Evolutionary conservation across 2,888 invertebrate genomes (phyloP), one percentile per base, ranked within the genome.

Genomic region (Zelleria hepariella): DNA sequence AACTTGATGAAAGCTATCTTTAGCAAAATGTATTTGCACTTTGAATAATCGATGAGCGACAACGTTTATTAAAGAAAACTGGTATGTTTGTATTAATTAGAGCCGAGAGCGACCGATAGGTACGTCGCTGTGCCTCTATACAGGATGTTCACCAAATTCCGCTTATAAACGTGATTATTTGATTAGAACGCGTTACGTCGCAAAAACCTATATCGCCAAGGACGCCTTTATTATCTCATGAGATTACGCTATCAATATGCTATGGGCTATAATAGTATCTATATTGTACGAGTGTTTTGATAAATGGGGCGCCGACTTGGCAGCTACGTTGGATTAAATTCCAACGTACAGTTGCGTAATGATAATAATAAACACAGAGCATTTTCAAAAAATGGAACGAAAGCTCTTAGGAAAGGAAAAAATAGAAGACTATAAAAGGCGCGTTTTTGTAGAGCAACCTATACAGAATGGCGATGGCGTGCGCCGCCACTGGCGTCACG

Each of bases 401-500:
- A 21, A 32, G 47, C 42, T 52, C 52, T 53, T 15, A 15, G 24
- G 15, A 26, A 54, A 54, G 15, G 21, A 21, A 18, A 65, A 65
- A 15, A 42, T n/a, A n/a, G n/a, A 42, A 42, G 15, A 42, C 32
- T 42, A 42, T 42, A 42, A 42, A 42, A 42, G 32, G 72, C 32
- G 32, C 0, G 32, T 42, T 70, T 70, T 69, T 64, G 10, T 26
- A 21, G 63, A 70, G 65, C 77, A 72, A 65, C 69, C 77, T 80
- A 80, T 80, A 76, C 76, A 79, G 70, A 75, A 80, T 86, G 77
- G 86, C 87, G 75, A 80, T 86, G 77, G 86, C 87, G 87, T 87
- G 87, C 82, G 80, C 74, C 74, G 70, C 25, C 59, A 76, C 72
- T 77, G 80, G 72, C 86, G 86, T 85, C 86, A 86, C 84, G 84